phyloP scores from a whole-genome alignment of 2,113 vertebrate species.

The Aptenodytes forsteri region DNA sequence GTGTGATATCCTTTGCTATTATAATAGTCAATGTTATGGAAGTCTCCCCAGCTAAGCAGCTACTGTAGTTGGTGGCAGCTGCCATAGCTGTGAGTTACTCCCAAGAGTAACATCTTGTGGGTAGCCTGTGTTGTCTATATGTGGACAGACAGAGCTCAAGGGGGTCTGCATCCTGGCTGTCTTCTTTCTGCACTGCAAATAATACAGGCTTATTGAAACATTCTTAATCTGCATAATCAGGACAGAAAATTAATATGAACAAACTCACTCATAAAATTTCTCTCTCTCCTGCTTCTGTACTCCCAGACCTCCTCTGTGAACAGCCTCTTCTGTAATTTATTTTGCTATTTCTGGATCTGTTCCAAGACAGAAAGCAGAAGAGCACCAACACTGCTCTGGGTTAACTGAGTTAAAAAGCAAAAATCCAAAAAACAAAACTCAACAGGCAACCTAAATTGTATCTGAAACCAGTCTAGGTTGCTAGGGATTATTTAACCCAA shows the following conservation, averaged over 20 bases:
- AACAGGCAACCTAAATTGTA: neutral
- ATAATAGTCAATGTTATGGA: fast-evolving
- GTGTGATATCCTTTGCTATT: neutral
- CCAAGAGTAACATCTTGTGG: neutral
- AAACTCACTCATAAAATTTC: neutral
- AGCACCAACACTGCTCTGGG: neutral
- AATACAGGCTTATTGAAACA: neutral
- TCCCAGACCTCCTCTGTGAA: neutral
- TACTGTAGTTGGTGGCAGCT: neutral
- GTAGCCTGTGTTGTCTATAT: neutral
- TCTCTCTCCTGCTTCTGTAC: neutral
- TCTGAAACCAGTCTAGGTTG: neutral
- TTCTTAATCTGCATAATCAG: neutral
- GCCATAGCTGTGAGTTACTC: neutral
- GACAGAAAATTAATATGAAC: neutral
- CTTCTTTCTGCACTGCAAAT: neutral
- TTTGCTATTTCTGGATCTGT: neutral
- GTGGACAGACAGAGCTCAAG: neutral
- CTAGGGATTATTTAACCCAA: neutral
- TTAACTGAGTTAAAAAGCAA: neutral
- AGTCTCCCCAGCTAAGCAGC: neutral
- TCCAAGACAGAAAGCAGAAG: conserved; percentile 2
- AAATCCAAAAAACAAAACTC: neutral
- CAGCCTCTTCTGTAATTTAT: neutral
- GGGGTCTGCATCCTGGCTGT: neutral